Conservation (phyloP, 2,888 invertebrate species). For the Rhagophthalmus giganteus region DNA sequence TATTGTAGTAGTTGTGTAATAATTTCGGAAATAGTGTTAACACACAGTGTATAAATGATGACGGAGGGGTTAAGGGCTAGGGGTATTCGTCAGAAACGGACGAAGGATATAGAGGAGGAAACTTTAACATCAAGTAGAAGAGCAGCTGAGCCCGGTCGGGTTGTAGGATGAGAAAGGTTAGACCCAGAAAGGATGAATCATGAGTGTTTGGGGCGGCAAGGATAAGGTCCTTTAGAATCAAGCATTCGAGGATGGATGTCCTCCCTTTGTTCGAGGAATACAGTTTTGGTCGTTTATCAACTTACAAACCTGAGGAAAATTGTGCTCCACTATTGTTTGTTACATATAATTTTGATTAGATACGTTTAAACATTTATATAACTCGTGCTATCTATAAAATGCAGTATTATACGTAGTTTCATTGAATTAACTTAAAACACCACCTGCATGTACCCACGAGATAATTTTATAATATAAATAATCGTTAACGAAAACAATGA, state of each 20-base stretch:
- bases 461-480: too few relatives aligned
- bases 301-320: slow-evolving; percentile 21
- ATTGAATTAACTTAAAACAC: too few relatives aligned
- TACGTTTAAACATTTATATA: background rate
- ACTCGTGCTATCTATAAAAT: background rate
- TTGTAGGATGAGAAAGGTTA: slow-evolving; percentile 49
- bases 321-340: slow-evolving; percentile 2
- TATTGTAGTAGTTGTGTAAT: slow-evolving; percentile 24
- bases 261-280: slow-evolving; percentile 40
- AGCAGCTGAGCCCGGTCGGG: slow-evolving; percentile 42
- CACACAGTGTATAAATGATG: slow-evolving; percentile 31
- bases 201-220: slow-evolving; percentile 49
- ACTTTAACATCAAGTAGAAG: slow-evolving; percentile 38
- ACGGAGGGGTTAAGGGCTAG: slow-evolving; percentile 30
- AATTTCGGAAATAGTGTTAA: slow-evolving; percentile 30
- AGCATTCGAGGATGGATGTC: slow-evolving; percentile 42
- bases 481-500: too few relatives aligned
- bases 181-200: slow-evolving; percentile 53
- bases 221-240: slow-evolving; percentile 49
- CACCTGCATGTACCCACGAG: too few relatives aligned
- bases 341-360: background rate
- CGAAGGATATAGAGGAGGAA: slow-evolving; percentile 41
- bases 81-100: slow-evolving; percentile 33
- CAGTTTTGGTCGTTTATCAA: slow-evolving; percentile 40
- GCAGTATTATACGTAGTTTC: background rate